These are phyloP conservation scores for Melipona quadrifasciata DNA, from an alignment of 1,140 invertebrate genomes.

Conservation along the genomic window DNA sequence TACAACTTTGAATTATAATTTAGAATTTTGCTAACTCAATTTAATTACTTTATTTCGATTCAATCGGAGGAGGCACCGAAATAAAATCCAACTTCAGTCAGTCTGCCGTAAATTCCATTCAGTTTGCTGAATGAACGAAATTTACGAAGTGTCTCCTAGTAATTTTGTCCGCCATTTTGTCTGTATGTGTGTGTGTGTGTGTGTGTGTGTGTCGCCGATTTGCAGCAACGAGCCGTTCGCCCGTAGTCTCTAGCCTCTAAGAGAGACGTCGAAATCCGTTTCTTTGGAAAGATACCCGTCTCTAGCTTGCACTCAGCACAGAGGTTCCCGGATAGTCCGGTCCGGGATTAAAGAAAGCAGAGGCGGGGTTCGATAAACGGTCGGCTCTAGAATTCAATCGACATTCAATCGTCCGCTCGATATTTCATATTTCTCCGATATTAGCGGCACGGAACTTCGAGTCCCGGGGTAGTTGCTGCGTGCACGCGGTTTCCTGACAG, in stretches of 20 bases:
- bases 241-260: neutral
- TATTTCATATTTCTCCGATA: slow-evolving; percentile 53
- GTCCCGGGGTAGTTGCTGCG: slow-evolving; percentile 3
- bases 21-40: too few species aligned
- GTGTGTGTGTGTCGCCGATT: neutral
- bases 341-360: slow-evolving; percentile 32
- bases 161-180: too few species aligned
- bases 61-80: too few species aligned
- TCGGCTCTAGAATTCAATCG: slow-evolving; percentile 42
- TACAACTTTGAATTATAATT: too few species aligned
- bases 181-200: too few species aligned
- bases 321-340: slow-evolving; percentile 2
- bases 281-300: slow-evolving; percentile 17
- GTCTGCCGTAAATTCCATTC: too few species aligned
- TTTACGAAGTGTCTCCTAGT: too few species aligned
- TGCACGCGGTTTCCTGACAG: neutral
- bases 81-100: too few species aligned
- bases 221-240: slow-evolving; percentile 12
- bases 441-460: slow-evolving; percentile 32
- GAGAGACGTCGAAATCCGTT: neutral
- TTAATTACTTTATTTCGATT: too few species aligned
- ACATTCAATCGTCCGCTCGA: slow-evolving; percentile 37
- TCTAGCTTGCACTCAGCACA: slow-evolving; percentile 16
- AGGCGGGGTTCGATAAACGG: slow-evolving; percentile 31
- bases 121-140: too few species aligned